A percentile compares a stretch with the other conserved stretches of the same genome.
Evolutionary conservation across 2,113 vertebrate species (phyloP).

Genomic region (Mus pahari): DNA sequence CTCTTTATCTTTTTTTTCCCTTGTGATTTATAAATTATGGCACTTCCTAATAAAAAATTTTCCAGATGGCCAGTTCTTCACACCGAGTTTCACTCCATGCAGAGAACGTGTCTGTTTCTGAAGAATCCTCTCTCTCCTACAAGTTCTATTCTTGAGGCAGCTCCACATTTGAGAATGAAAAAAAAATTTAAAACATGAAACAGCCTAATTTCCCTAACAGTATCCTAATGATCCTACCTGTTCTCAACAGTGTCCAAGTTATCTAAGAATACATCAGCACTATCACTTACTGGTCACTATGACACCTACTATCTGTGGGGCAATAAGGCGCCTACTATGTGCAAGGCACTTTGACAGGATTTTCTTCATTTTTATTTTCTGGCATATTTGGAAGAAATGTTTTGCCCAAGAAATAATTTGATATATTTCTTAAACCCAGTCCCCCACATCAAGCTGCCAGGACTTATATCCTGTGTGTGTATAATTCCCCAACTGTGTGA

Average conservation of each 20-base stretch:
- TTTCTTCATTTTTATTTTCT: background rate
- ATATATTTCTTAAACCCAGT: background rate
- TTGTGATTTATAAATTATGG: constrained; percentile 68
- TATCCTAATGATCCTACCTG: background rate
- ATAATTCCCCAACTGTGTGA: background rate
- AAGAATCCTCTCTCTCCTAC: constrained; percentile 48
- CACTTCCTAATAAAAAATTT: constrained; percentile 69
- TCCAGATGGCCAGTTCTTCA: constrained; percentile 75
- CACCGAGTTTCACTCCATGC: constrained; percentile 44
- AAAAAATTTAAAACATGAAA: background rate
- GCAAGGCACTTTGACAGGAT: background rate
- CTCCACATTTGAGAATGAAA: constrained; percentile 56
- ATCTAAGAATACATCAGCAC: background rate
- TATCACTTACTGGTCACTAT: background rate
- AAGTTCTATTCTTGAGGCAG: constrained; percentile 30
- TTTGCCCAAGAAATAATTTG: background rate
- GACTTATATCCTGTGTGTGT: background rate
- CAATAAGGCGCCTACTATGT: background rate
- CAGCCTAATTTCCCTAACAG: background rate
- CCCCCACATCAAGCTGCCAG: too few relatives aligned
- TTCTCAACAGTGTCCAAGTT: background rate
- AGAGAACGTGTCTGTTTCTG: constrained; percentile 50
- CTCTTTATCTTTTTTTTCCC: constrained; percentile 58
- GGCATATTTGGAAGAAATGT: background rate
- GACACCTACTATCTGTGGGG: background rate